Conservation (phyloP, 2,797 vertebrate species). For the Pseudochaenichthys georgianus region DNA sequence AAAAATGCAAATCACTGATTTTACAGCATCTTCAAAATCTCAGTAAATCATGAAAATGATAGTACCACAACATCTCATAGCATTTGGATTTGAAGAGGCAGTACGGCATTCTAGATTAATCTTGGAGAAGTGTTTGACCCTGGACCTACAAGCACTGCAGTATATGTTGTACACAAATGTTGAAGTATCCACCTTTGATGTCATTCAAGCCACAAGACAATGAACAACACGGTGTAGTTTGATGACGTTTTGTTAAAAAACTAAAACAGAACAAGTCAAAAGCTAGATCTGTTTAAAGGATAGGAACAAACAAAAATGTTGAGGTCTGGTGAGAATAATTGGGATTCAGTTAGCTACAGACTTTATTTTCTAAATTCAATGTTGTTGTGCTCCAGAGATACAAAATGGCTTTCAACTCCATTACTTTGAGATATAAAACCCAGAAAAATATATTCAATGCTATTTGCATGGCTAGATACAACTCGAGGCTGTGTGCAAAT, state of each 20-base stretch:
- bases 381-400: not conserved
- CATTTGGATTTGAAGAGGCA: not conserved
- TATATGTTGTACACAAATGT: not conserved
- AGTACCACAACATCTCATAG: not conserved
- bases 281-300: not conserved
- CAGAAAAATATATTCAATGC: not conserved
- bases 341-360: not conserved
- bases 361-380: not conserved
- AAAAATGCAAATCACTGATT: conserved; percentile 19
- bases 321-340: conserved; percentile 9
- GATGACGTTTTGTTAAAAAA: not conserved
- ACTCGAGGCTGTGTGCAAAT: not conserved
- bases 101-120: not conserved
- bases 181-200: not conserved
- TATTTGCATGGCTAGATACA: not conserved
- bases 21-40: not conserved
- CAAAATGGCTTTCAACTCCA: not conserved
- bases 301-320: not conserved
- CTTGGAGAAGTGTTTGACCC: no score
- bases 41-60: not conserved
- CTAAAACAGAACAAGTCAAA: not conserved
- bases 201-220: not conserved
- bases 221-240: not conserved
- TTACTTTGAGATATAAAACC: not conserved
- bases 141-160: not conserved